phyloP scores from a whole-genome alignment of 2,888 invertebrate genomes.

The Lypha dubia region DNA sequence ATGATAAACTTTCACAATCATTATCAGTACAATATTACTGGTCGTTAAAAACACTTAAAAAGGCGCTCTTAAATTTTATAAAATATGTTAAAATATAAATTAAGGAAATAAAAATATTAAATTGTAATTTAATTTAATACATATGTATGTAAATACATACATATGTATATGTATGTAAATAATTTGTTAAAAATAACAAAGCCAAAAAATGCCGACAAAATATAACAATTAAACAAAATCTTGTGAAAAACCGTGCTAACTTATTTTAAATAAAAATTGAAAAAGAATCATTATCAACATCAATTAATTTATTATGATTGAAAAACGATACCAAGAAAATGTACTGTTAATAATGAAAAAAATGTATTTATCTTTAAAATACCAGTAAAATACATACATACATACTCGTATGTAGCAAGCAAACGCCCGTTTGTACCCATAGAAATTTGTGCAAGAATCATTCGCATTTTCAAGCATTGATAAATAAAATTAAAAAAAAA shows the following conservation, averaged over 20 bases:
- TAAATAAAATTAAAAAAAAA: constrained; percentile 19
- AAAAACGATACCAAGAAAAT: constrained; percentile 18
- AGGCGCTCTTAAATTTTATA: not conserved
- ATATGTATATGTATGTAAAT: too few relatives aligned
- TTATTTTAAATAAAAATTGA: not conserved
- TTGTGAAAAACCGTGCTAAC: not conserved
- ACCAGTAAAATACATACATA: not conserved
- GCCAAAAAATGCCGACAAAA: too few relatives aligned
- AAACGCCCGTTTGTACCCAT: too few relatives aligned
- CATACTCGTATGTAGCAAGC: too few relatives aligned
- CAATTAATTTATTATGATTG: constrained; percentile 32
- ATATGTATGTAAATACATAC: too few relatives aligned
- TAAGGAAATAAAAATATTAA: not conserved
- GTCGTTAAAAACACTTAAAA: constrained; percentile 1
- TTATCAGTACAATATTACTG: constrained; percentile 37
- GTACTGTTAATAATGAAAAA: not conserved
- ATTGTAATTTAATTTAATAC: not conserved
- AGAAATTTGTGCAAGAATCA: not conserved
- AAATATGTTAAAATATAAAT: not conserved
- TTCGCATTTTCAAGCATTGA: constrained; percentile 10
- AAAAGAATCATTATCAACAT: constrained; percentile 6
- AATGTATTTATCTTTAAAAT: constrained; percentile 2
- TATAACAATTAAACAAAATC: not conserved
- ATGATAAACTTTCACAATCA: constrained; percentile 19
- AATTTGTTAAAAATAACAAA: not conserved